Base-by-base conservation (phyloP, 2,888 invertebrate genomes). In the Isotomurus palustris region DNA sequence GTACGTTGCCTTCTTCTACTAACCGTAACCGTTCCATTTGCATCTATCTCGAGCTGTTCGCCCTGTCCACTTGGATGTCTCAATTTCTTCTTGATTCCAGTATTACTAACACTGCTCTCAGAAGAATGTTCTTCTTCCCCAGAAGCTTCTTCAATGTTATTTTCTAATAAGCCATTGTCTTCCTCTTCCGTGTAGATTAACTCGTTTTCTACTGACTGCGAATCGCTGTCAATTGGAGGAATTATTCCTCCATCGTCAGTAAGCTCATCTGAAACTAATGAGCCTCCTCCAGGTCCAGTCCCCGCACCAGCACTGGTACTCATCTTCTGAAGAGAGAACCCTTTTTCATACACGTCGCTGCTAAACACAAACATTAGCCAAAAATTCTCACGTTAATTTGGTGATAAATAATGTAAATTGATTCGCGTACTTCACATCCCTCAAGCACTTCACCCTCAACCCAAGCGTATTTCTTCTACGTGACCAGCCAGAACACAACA, bases 1-100 rank as follows among this genome's bases (percentile, higher is more conserved):
- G 91, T 91, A 68, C 91, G 82, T 73, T 89, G 90, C 67, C 90
- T 81, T 5, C 87, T 38, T 47, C 52, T 2, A 12, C 45, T 28
- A 17, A 35, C 32, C n/a, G 36, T 53, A 19, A 53, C 38, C 5
- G 52, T 45, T 27, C 50, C 52, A 32, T 21, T 29, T 12, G 17
- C 48, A 28, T 14, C 35, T n/a, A 27, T n/a, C 50, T 25, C 25
- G 24, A 3, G 50, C 50, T 35, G 56, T 32, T 22, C 56, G 27
- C 14, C 28, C 45, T 5, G 51, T 52, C 32, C 47, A 52, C 25
- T 36, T 21, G 1, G 49, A 35, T 10, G 10, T 10, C 14, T 56
- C 40, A 6, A 48, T 40, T 38, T 48, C 25, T 25, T 17, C 10
- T 24, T 35, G 25, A 25, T 10, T 8, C 51, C 49, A 41, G 48